A percentile compares a stretch with the other conserved stretches of the same genome.
Conservation (phyloP, 2,888 invertebrate species). For the Caradrina clavipalpis region DNA sequence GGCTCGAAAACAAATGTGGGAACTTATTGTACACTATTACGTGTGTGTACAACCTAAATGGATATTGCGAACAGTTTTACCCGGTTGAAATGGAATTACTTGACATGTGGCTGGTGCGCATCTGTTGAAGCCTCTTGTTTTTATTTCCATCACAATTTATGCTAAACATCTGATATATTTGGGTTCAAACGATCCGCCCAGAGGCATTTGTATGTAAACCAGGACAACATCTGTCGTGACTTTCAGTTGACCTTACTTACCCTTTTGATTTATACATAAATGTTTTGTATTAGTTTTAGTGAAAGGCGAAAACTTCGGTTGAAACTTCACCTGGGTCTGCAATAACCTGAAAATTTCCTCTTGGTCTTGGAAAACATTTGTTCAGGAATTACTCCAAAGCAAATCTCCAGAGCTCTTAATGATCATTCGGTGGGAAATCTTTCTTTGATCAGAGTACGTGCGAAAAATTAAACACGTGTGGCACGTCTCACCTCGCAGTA, state of each 20-base stretch:
- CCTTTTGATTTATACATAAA: constrained; percentile 68
- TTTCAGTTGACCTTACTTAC: constrained; percentile 70
- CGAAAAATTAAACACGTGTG: constrained; percentile 13
- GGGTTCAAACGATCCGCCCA: constrained; percentile 77
- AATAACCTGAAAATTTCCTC: neutral
- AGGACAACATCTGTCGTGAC: constrained; percentile 74
- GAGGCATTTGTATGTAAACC: constrained; percentile 82
- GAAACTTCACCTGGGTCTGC: neutral
- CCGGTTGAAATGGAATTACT: constrained; percentile 50
- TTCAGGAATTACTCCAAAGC: neutral
- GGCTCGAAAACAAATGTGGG: constrained; percentile 53
- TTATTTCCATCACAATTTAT: constrained; percentile 81
- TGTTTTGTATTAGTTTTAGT: constrained; percentile 43
- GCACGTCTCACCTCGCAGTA: constrained; percentile 2
- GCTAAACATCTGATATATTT: constrained; percentile 83
- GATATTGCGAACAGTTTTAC: constrained; percentile 42
- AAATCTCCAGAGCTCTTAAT: constrained; percentile 11
- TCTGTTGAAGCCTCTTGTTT: constrained; percentile 70
- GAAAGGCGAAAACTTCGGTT: constrained; percentile 9
- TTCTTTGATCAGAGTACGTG: constrained; percentile 32
- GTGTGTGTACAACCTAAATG: constrained; percentile 35
- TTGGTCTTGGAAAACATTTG: neutral
- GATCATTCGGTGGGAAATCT: constrained; percentile 25
- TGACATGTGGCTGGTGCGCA: constrained; percentile 57
- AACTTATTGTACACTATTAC: constrained; percentile 52